These are phyloP conservation scores for Drosophila lowei DNA, from an alignment of 1,140 invertebrate species.

Conservation along the genomic window DNA sequence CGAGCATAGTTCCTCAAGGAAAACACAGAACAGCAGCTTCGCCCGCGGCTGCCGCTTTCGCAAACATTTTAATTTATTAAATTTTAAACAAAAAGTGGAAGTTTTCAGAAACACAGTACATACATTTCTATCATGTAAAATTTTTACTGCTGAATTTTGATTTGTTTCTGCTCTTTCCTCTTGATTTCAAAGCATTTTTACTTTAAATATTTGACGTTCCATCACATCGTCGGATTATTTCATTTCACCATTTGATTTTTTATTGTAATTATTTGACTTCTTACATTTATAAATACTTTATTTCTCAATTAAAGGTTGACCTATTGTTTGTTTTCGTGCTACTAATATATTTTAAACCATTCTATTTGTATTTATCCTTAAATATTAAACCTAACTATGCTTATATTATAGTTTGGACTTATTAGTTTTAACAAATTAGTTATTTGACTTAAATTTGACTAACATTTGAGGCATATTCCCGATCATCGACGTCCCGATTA, in stretches of 20 bases:
- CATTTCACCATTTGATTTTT: neutral
- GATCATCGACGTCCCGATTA: constrained; percentile 12
- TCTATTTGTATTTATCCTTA: neutral
- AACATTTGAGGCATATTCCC: constrained; percentile 35
- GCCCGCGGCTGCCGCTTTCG: neutral
- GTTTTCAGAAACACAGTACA: constrained; percentile 50
- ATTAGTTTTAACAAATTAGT: neutral
- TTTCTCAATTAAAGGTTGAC: neutral
- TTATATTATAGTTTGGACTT: neutral
- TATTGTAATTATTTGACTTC: neutral
- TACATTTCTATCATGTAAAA: neutral
- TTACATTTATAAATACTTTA: neutral
- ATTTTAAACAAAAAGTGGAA: constrained; percentile 61
- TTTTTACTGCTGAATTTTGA: constrained; percentile 1
- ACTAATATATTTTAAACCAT: neutral
- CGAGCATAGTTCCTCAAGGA: constrained; percentile 44
- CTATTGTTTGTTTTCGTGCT: neutral
- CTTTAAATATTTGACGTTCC: no score
- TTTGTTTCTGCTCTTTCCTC: neutral
- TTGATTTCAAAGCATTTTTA: no score
- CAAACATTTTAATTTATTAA: constrained; percentile 43
- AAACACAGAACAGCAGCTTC: neutral
- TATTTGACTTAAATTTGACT: constrained; percentile 17
- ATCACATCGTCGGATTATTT: no score
- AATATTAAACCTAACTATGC: neutral